A percentile compares a stretch with the other conserved stretches of the same genome.
These are phyloP conservation scores for Paralinhomoeus sp. DNA, from an alignment of 2,888 invertebrate species.

Conservation along the genomic window DNA sequence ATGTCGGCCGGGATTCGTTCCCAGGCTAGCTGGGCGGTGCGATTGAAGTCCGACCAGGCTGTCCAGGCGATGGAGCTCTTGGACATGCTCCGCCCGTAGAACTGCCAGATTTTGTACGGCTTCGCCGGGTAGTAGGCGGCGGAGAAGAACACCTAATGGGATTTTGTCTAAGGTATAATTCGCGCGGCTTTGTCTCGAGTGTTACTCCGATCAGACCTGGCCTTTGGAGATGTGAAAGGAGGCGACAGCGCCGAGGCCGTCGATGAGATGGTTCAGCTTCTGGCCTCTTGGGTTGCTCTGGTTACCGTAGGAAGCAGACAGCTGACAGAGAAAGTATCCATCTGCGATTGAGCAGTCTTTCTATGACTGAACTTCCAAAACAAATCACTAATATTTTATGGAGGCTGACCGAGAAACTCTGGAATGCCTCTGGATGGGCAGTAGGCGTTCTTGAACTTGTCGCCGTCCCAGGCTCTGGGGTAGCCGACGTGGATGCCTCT, in stretches of 20 bases:
- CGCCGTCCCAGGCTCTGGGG: slow-evolving; percentile 4
- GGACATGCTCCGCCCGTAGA: slow-evolving; percentile 22
- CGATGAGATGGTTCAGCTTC: slow-evolving; percentile 22
- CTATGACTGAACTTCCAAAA: background rate
- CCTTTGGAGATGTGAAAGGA: slow-evolving; percentile 20
- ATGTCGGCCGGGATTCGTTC: slow-evolving; percentile 12
- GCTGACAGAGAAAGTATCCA: slow-evolving; percentile 24
- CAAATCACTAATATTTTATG: background rate
- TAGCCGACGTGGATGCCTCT: background rate
- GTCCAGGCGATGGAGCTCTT: slow-evolving; percentile 7
- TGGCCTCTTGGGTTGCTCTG: slow-evolving; percentile 17
- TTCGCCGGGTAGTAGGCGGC: slow-evolving; percentile 22
- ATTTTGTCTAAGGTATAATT: no score
- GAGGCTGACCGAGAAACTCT: background rate
- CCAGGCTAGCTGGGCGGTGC: slow-evolving; percentile 21
- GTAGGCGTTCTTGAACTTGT: background rate
- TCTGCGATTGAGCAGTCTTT: slow-evolving; percentile 8
- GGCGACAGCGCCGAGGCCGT: slow-evolving; percentile 22
- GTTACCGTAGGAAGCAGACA: slow-evolving; percentile 22
- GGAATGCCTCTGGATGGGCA: background rate
- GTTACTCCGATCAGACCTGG: slow-evolving; percentile 7
- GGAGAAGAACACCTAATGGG: slow-evolving; percentile 17
- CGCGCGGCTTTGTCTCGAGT: no score
- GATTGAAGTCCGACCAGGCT: slow-evolving; percentile 22
- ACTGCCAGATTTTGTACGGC: slow-evolving; percentile 24